Evolutionary conservation across 2,113 vertebrate genomes (phyloP).

Genomic region (Paramisgurnus dabryanus): DNA sequence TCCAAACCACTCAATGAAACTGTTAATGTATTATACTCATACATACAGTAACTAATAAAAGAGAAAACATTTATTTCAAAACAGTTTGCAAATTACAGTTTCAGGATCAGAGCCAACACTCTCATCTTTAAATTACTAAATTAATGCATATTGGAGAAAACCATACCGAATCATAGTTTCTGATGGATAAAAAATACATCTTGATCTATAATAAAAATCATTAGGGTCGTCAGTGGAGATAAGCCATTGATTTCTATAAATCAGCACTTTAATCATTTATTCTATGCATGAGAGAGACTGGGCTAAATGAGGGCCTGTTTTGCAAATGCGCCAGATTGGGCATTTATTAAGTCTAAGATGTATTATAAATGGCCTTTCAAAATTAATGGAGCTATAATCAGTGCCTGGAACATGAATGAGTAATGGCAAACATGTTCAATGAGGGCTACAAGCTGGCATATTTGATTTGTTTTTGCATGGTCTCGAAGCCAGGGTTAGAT

Average conservation of each 20-base stretch:
- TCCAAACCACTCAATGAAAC: too few relatives aligned
- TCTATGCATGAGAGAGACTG: conserved; percentile 60
- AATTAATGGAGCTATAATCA: conserved; percentile 77
- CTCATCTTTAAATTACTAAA: conserved; percentile 45
- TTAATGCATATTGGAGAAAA: conserved; percentile 10
- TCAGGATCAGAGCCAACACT: conserved; percentile 3
- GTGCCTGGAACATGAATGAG: conserved; percentile 68
- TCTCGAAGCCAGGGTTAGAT: conserved; percentile 47
- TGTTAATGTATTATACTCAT: too few relatives aligned
- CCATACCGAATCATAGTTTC: background rate
- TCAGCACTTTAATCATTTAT: conserved; percentile 67
- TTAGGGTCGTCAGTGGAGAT: conserved; percentile 34
- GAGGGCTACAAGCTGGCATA: conserved; percentile 74
- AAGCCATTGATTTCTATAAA: conserved; percentile 57
- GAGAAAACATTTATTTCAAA: too few relatives aligned
- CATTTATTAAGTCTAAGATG: conserved; percentile 78
- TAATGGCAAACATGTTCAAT: conserved; percentile 66
- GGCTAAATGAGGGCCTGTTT: conserved; percentile 52
- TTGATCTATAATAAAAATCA: conserved; percentile 48
- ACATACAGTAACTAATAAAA: too few relatives aligned
- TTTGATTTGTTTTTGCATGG: conserved; percentile 78
- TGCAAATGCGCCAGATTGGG: conserved; percentile 68
- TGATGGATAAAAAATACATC: conserved; percentile 21
- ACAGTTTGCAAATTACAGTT: background rate
- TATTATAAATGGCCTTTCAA: conserved; percentile 81